These are phyloP conservation scores for Neopipo cinnamomea DNA, from an alignment of 2,113 vertebrate species.

Conservation along the genomic window DNA sequence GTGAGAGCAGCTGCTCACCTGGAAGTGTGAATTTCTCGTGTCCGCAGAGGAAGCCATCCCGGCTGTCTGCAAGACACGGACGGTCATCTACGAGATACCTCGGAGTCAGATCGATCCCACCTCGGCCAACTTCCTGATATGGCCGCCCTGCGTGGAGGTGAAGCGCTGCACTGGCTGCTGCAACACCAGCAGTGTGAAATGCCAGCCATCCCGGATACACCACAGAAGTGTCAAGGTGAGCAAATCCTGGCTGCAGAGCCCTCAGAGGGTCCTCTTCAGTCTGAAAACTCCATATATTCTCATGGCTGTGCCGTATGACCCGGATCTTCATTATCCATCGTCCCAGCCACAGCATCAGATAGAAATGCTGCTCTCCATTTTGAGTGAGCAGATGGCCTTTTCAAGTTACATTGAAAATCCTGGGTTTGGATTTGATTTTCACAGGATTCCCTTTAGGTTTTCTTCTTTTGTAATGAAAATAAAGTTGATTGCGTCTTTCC, in stretches of 20 bases:
- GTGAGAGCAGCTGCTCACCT: background rate
- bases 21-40: background rate
- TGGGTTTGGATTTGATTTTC: background rate
- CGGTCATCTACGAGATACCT: slow-evolving; percentile 98
- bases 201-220: slow-evolving; percentile 90
- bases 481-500: slow-evolving; percentile 42
- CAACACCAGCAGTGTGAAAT: slow-evolving; percentile 94
- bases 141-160: slow-evolving; percentile 98
- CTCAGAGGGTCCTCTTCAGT: accelerated
- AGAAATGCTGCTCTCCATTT: accelerated
- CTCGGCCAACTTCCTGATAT: slow-evolving; percentile 97
- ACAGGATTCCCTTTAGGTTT: slow-evolving; percentile 38
- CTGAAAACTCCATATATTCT: background rate
- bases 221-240: slow-evolving; percentile 95
- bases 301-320: background rate
- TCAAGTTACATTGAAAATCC: background rate
- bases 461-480: background rate
- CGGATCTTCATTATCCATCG: background rate
- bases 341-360: accelerated
- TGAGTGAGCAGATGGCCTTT: background rate
- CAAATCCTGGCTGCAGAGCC: background rate
- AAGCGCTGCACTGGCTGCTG: slow-evolving; percentile 96
- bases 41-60: slow-evolving; percentile 91
- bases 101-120: slow-evolving; percentile 98
- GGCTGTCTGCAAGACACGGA: slow-evolving; percentile 92